Percentiles rank a stretch among this genome's conserved stretches.
Evolutionary conservation across 2,888 invertebrate species (phyloP).

Genomic region (Perdita meconis): DNA sequence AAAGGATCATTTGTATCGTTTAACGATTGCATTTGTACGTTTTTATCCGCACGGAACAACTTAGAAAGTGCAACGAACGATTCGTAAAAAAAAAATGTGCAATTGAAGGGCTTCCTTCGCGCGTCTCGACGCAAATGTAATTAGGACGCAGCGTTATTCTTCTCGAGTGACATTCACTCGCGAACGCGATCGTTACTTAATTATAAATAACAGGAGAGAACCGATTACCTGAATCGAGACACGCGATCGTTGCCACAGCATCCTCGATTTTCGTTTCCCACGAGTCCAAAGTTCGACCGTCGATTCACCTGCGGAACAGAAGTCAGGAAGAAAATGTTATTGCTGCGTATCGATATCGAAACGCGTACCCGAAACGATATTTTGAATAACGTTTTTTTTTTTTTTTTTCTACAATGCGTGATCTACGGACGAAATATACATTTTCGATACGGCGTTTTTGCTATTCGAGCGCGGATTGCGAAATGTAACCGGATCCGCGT

Average conservation of each 20-base stretch:
- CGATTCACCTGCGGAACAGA: neutral
- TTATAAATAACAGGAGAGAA: slow-evolving; percentile 1
- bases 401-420: neutral
- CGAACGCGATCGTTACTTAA: slow-evolving; percentile 2
- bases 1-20: neutral
- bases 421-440: neutral
- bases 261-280: slow-evolving; percentile 10
- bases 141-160: neutral
- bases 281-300: no score
- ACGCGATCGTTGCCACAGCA: slow-evolving; percentile 22
- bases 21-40: slow-evolving; percentile 2
- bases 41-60: neutral
- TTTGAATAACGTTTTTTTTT: neutral
- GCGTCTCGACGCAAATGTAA: neutral
- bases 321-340: neutral
- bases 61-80: neutral
- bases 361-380: neutral
- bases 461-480: neutral
- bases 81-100: slow-evolving; percentile 15
- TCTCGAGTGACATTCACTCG: neutral
- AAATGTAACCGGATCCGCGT: slow-evolving; percentile 21
- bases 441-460: neutral
- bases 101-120: neutral
- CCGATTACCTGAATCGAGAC: slow-evolving; percentile 9
- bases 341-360: neutral